Evolutionary conservation across 2,113 vertebrate species (phyloP), one percentile per base, ranked within the genome.

Genomic region (Rissa tridactyla): DNA sequence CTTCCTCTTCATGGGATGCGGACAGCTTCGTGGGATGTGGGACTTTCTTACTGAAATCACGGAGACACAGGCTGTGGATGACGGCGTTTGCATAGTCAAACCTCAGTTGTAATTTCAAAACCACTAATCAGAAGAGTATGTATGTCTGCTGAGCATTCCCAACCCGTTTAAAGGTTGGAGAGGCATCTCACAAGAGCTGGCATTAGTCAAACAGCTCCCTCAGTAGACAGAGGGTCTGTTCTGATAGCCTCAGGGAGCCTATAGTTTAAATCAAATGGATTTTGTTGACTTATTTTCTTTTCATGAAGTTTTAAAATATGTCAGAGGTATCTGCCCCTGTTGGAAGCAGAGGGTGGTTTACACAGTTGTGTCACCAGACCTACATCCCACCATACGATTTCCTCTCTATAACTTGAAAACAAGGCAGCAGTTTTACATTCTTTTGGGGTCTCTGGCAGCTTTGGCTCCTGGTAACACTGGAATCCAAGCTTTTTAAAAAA

Each of bases 161-260:
- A 78, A 82, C 32, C 15, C 25, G 2, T 88, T 91, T 90, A 88
- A 93, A 96, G 93, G 72, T 84, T 91, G 93, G 94, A 95, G 90
- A 94, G 60, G 47, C 44, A 92, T 92, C 94, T 97, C 91, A 75
- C 47, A 95, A 94, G 94, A 90, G 57, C 88, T 94, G 83, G 87
- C 85, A 94, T 90, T 95, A 96, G 82, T 76, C 46, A 93, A 57
- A 90, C 62, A 88, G n/a, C 61, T 96, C 71, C 72, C 57, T 61
- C 2, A 6, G 61, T 5, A 85, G 55, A 62, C 60, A 92, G 78
- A 91, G 92, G 84, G 58, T 82, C 84, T 95, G 81, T 93, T 95
- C 61, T 82, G 49, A 69, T 64, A 85, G 81, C 91, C 81, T 95
- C 64, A 62, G 81, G 71, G 93, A 94, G 15, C 47, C 42, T 91